Evolutionary conservation across 2,113 vertebrate species (phyloP), one percentile per base, ranked within the genome.

Genomic region (Crypturellus undulatus): DNA sequence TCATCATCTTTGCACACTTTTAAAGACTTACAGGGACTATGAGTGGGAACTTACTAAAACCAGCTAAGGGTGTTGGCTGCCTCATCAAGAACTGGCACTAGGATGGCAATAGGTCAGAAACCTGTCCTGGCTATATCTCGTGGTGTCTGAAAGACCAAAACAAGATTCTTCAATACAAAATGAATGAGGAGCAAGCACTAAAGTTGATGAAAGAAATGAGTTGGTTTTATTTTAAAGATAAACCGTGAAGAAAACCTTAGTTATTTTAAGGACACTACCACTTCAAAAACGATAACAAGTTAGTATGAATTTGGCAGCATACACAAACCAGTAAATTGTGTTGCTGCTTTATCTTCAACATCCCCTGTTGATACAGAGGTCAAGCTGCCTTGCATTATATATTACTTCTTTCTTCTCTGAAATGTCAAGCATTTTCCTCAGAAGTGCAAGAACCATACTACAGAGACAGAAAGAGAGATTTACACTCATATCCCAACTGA

Each of bases 301-400:
- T 70, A 69, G 65, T 9, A 36, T 28, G 3, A 84, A 75, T 71
- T 49, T 49, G 47, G 49, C 12, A 70, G 65, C 8, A 8, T 6
- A 18, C 16, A 60, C 42, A 32, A 58, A 72, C 49, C 45, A 72
- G 24, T 56, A 60, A 38, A 70, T 8, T 34, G 32, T 40, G 32
- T 80, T 54, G 13, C 40, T 70, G 30, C 10, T 67, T 68, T 76
- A 51, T 36, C 79, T 79, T 28, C 62, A 78, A 21, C 11, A 63
- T 63, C 4, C 18, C 11, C 13, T n/a, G 17, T 5, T 1, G 0
- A 60, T 52, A 72, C 1, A 3, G 47, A 42, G 15, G 68, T 56
- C 26, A 21, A 81, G 38, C 18, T 75, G 67, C 63, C 32, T 34
- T 68, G n/a, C 52, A 64, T 85, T 79, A 93, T 79, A 12, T 30